Conservation (phyloP, 2,888 invertebrate genomes). For the Seladonia tumulorum region DNA sequence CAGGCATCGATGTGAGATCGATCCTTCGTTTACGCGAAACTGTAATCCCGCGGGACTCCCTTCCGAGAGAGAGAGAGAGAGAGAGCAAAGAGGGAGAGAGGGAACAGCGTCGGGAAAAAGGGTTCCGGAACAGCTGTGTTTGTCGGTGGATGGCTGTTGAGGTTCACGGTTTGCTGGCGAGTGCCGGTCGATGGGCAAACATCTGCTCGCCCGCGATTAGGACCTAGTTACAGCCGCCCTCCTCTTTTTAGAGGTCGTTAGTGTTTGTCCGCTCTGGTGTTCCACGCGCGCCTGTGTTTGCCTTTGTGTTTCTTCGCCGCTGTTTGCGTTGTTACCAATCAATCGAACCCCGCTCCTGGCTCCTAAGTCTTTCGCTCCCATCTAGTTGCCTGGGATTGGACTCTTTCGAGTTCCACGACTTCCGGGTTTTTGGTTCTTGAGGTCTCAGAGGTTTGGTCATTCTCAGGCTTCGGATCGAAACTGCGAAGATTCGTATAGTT, state of each 20-base stretch:
- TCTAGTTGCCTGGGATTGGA: too few relatives aligned
- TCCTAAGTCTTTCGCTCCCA: background rate
- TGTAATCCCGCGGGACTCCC: background rate
- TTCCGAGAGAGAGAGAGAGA: background rate
- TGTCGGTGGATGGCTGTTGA: background rate
- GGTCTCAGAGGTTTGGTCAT: too few relatives aligned
- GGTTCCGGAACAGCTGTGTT: background rate
- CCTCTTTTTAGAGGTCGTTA: conserved; percentile 4
- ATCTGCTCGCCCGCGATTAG: conserved; percentile 9
- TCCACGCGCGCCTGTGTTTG: background rate
- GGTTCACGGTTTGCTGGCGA: conserved; percentile 10
- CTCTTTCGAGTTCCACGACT: background rate
- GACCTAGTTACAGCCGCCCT: background rate
- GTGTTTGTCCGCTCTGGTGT: background rate
- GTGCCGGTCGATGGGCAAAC: conserved; percentile 11
- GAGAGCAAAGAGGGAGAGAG: background rate
- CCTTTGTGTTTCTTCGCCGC: too few relatives aligned
- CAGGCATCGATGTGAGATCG: conserved; percentile 55
- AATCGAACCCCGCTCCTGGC: background rate
- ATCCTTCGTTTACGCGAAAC: conserved; percentile 43
- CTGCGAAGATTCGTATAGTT: background rate
- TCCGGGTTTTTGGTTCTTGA: background rate
- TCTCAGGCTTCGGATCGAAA: background rate
- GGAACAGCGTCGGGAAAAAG: background rate
- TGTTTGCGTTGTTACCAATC: background rate